Evolutionary conservation across 2,113 vertebrate genomes (phyloP).

Genomic region (Petroica traversi): DNA sequence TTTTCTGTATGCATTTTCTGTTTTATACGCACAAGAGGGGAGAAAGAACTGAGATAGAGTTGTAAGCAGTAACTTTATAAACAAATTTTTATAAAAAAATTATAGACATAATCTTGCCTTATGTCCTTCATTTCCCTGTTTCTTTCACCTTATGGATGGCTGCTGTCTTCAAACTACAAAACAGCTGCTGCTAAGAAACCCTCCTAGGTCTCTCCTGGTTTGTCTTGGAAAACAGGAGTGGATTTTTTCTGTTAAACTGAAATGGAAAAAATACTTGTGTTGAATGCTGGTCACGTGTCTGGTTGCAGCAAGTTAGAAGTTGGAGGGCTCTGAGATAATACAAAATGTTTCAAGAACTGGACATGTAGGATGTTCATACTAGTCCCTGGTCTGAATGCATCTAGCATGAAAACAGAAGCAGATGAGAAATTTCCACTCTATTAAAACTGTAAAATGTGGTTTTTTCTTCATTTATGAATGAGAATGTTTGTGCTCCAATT

Average conservation of each 20-base stretch:
- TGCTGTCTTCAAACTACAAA: background rate
- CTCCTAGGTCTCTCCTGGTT: background rate
- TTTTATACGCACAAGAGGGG: background rate
- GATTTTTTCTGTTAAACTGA: background rate
- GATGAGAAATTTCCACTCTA: background rate
- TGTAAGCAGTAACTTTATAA: background rate
- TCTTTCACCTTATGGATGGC: background rate
- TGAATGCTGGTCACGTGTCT: background rate
- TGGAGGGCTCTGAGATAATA: background rate
- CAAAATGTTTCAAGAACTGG: background rate
- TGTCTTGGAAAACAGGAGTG: background rate
- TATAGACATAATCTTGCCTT: background rate
- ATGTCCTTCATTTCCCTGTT: background rate
- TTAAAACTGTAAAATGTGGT: background rate
- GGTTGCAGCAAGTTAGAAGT: background rate
- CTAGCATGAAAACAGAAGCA: background rate
- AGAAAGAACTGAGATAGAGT: background rate
- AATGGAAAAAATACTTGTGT: background rate
- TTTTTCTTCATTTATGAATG: background rate
- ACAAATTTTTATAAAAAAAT: no score
- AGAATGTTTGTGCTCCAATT: background rate
- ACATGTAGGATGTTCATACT: background rate
- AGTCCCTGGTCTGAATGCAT: background rate
- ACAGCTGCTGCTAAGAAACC: background rate
- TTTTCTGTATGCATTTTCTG: background rate